Evolutionary conservation across 2,888 invertebrate species (phyloP).

Genomic region (Rotaria sp.): DNA sequence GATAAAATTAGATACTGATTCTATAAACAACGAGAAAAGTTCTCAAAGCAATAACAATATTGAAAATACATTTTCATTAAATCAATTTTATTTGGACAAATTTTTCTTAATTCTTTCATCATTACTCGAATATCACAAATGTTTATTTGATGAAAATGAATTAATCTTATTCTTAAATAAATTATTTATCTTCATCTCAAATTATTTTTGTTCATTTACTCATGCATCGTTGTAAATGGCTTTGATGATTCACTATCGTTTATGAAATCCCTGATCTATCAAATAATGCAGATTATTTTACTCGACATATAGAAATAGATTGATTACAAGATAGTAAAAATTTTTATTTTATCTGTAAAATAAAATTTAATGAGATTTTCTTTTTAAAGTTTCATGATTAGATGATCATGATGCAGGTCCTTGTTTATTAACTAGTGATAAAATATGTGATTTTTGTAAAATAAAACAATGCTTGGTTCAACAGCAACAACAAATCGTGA

Average conservation of each 20-base stretch:
- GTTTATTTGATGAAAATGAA: constrained; percentile 12
- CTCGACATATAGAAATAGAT: neutral
- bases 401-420: constrained; percentile 1
- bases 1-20: too few relatives aligned
- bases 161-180: neutral
- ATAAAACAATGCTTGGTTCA: neutral
- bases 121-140: neutral
- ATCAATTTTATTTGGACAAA: constrained; percentile 27
- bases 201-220: constrained; percentile 25
- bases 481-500: constrained; percentile 1
- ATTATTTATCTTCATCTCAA: neutral
- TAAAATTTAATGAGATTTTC: neutral
- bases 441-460: constrained; percentile 23
- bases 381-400: neutral
- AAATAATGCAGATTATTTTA: neutral
- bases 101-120: neutral
- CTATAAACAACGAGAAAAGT: neutral
- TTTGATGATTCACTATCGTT: neutral
- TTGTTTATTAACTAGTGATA: neutral
- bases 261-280: neutral
- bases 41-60: neutral
- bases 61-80: neutral
- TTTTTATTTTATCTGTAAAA: neutral
- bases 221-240: constrained; percentile 24
- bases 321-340: neutral